Evolutionary conservation across 1,140 invertebrate species (phyloP), one percentile per base, ranked within the genome.

Genomic region (Drosophila albomicans): DNA sequence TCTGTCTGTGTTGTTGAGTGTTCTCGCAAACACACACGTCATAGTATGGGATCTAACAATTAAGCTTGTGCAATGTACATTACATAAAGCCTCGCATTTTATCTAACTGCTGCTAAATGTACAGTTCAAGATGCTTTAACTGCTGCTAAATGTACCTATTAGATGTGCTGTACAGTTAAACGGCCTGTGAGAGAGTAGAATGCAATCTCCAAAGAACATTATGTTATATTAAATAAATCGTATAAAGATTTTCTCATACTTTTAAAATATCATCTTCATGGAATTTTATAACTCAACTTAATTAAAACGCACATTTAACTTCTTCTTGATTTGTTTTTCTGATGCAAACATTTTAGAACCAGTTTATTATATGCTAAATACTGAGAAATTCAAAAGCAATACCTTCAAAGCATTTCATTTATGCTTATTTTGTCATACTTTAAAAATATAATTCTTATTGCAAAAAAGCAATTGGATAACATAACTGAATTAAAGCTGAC

Each of bases 101-200:
- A 82, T 65, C 81, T 71, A 76, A 72, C 52, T 64, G 58, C 81
- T 84, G 76, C 66, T 84, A 79, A 84, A 70, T 79, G 65, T 73
- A 74, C 70, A 79, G 75, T 75, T 79, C 41, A 74, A 82, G 71
- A 79, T 75, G 75, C 48, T 54, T 49, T 69, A 74, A 70, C 72
- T 70, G 72, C 72, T 75, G 72, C 72, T 75, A 75, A 75, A 38
- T 75, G 72, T 75, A 70, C 30, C 66, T 70, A 75, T 75, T 75
- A 70, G 56, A 20, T 43, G 11, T 28, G 62, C 48, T 25, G 13
- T 32, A 63, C 52, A 35, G 72, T 72, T 63, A 52, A 61, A 41
- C 38, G 25, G 20, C 56, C 58, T 1, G 63, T 43, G 8, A 8
- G 28, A 32, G 25, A 57, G 28, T 32, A 25, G 54, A 57, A 57